phyloP scores from a whole-genome alignment of 2,888 invertebrate species.

The Belgica antarctica region DNA sequence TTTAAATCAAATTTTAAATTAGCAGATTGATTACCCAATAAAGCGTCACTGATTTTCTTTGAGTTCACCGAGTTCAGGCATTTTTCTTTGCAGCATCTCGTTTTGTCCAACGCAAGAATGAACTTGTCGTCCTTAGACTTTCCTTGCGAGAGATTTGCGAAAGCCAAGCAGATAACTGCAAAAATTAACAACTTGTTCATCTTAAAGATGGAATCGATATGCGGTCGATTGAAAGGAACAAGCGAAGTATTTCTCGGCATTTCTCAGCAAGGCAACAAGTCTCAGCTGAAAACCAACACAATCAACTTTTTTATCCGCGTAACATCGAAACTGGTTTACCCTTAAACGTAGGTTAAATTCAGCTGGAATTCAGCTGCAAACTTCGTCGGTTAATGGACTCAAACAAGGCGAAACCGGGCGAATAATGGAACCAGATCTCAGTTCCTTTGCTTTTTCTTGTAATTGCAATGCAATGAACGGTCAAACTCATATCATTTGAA shows the following conservation, averaged over 20 bases:
- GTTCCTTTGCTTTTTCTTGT: constrained; percentile 1
- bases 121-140: not conserved
- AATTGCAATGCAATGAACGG: constrained; percentile 42
- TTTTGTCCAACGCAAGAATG: not conserved
- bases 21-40: no score
- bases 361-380: constrained; percentile 33
- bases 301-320: no score
- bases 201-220: not conserved
- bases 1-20: no score
- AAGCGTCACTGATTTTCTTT: not conserved
- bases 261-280: no score
- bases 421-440: not conserved
- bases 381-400: not conserved
- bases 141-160: not conserved
- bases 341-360: no score
- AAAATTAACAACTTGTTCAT: not conserved
- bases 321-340: no score
- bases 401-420: not conserved
- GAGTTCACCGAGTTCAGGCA: not conserved
- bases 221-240: no score
- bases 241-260: no score
- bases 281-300: no score
- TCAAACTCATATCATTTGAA: constrained; percentile 33
- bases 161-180: not conserved
- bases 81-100: not conserved